phyloP scores from a whole-genome alignment of 2,113 vertebrate species.

The Hemibagrus wyckioides region DNA sequence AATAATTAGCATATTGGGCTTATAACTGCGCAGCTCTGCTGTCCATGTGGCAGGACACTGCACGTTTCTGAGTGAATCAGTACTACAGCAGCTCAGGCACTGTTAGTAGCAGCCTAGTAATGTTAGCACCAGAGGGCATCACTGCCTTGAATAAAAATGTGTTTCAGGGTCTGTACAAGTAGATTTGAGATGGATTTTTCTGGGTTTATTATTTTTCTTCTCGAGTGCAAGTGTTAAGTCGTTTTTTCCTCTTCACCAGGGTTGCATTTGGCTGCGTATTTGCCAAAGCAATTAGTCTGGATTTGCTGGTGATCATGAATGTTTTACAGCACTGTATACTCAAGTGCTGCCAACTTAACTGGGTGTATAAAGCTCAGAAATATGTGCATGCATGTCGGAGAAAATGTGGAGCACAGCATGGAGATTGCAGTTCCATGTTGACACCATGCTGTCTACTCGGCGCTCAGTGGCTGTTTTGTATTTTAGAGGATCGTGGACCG shows the following conservation, averaged over 20 bases:
- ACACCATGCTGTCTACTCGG: background rate
- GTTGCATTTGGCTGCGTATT: background rate
- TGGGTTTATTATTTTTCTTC: background rate
- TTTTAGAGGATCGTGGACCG: background rate
- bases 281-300: constrained; percentile 1
- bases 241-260: background rate
- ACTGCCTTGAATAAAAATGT: constrained; percentile 34
- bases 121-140: constrained; percentile 43
- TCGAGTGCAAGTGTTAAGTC: background rate
- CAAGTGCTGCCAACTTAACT: background rate
- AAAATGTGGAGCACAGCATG: background rate
- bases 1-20: background rate
- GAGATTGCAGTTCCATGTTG: background rate
- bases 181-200: constrained; percentile 2
- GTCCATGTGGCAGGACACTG: background rate
- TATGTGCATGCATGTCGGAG: background rate
- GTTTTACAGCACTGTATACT: background rate
- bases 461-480: background rate
- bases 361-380: constrained; percentile 19
- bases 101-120: constrained; percentile 8
- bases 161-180: background rate
- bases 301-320: constrained; percentile 1
- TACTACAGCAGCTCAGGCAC: background rate
- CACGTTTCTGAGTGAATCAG: too few relatives aligned
- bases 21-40: background rate